phyloP scores from a whole-genome alignment of 92 coral and sea anemone species.

The Porites divaricata region DNA sequence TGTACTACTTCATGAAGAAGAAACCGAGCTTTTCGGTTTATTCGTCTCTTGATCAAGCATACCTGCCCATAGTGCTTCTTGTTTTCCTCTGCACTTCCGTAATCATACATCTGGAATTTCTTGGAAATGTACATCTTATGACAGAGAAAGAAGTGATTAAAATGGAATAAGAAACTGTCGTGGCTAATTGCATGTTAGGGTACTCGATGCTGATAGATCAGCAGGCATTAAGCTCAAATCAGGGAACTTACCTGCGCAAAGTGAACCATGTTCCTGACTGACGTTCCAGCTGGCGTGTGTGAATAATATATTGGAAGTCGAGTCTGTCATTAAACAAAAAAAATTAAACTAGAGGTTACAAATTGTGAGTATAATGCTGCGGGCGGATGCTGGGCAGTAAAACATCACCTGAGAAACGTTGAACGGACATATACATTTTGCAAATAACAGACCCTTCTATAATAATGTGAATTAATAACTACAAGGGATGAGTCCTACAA shows the following conservation, averaged over 20 bases:
- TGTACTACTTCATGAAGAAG: no score
- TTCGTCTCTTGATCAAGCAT: neutral
- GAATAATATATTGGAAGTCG: slow-evolving; percentile 84
- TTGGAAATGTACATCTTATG: slow-evolving; percentile 58
- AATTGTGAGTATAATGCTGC: neutral
- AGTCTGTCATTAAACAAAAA: slow-evolving; percentile 50
- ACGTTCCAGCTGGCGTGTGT: slow-evolving; percentile 91
- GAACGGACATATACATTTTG: no score
- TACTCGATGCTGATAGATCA: no score
- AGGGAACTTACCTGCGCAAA: slow-evolving; percentile 67
- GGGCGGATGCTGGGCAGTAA: no score
- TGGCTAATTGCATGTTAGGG: no score
- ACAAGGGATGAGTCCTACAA: no score
- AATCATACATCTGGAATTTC: slow-evolving; percentile 81
- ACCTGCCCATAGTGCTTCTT: slow-evolving; percentile 82
- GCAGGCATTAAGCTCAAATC: neutral
- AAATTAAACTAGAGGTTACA: neutral
- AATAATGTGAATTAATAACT: no score
- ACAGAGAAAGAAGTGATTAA: neutral
- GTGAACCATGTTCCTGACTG: slow-evolving; percentile 79
- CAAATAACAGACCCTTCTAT: no score
- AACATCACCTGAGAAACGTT: no score
- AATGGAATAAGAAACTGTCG: no score
- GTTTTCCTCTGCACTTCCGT: slow-evolving; percentile 60
- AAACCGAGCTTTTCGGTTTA: no score